These are phyloP conservation scores for Omphaloscelis lunosa DNA, from an alignment of 2,888 invertebrate genomes.

Conservation along the genomic window DNA sequence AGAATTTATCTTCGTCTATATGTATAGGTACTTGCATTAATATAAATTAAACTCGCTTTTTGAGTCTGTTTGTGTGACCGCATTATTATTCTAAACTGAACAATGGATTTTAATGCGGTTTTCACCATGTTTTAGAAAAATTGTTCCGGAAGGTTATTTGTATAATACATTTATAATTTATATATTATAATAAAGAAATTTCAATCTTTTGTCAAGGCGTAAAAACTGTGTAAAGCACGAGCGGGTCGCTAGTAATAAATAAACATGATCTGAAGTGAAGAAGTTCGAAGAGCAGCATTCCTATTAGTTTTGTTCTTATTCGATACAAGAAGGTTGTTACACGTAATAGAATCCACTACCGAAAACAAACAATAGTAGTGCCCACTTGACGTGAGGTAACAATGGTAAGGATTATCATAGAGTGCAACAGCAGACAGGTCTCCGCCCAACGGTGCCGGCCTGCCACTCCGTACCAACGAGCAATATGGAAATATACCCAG, in stretches of 20 bases:
- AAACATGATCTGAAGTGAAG: constrained; percentile 30
- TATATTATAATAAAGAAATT: neutral
- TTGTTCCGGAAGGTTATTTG: neutral
- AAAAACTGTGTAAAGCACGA: neutral
- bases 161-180: neutral
- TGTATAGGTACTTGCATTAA: too few species aligned
- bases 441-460: constrained; percentile 76
- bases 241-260: constrained; percentile 17
- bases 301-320: constrained; percentile 55
- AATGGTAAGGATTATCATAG: constrained; percentile 81
- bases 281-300: constrained; percentile 35
- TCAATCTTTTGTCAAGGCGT: constrained; percentile 1
- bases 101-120: neutral
- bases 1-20: neutral
- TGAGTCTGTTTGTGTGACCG: neutral
- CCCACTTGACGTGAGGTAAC: constrained; percentile 78
- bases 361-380: constrained; percentile 83
- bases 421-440: constrained; percentile 74
- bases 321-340: constrained; percentile 41
- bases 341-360: constrained; percentile 73
- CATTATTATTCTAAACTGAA: neutral
- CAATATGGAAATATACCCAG: constrained; percentile 75
- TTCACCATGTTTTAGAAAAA: neutral
- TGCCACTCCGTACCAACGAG: constrained; percentile 66
- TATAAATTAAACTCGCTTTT: neutral